phyloP scores from a whole-genome alignment of 2,888 invertebrate genomes.

The Nephrotoma guestfalica region DNA sequence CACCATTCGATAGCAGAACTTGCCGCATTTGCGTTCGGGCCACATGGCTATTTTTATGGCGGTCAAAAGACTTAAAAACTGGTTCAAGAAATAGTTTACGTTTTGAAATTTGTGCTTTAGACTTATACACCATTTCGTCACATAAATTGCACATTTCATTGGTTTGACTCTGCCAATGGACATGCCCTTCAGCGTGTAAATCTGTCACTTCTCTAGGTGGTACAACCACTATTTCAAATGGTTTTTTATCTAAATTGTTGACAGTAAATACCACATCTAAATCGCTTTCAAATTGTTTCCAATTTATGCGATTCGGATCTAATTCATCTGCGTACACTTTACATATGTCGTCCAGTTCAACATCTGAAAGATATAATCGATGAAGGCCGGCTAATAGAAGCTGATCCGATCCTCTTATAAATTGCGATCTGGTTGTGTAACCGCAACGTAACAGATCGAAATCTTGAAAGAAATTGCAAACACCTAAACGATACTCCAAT shows the following conservation, averaged over 20 bases:
- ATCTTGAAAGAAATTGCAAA: constrained; percentile 55
- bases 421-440: constrained; percentile 52
- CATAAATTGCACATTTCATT: constrained; percentile 35
- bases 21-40: constrained; percentile 53
- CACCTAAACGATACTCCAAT: constrained; percentile 44
- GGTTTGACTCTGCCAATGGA: constrained; percentile 33
- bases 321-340: constrained; percentile 57
- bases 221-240: constrained; percentile 38
- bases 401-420: constrained; percentile 50
- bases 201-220: constrained; percentile 39
- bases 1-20: constrained; percentile 49
- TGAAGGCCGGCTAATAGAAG: constrained; percentile 46
- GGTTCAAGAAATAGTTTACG: constrained; percentile 49
- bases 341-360: constrained; percentile 48
- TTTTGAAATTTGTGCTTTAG: constrained; percentile 44
- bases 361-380: constrained; percentile 39
- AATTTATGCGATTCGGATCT: constrained; percentile 50
- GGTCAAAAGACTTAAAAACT: constrained; percentile 55
- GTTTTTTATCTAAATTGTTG: constrained; percentile 53
- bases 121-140: constrained; percentile 45
- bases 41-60: constrained; percentile 57
- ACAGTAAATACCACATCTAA: constrained; percentile 56
- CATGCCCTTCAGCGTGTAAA: constrained; percentile 34
- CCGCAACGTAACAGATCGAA: constrained; percentile 56
- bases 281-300: constrained; percentile 64